Conservation (phyloP, 2,113 vertebrate species). For the Grammomys surdaster region DNA sequence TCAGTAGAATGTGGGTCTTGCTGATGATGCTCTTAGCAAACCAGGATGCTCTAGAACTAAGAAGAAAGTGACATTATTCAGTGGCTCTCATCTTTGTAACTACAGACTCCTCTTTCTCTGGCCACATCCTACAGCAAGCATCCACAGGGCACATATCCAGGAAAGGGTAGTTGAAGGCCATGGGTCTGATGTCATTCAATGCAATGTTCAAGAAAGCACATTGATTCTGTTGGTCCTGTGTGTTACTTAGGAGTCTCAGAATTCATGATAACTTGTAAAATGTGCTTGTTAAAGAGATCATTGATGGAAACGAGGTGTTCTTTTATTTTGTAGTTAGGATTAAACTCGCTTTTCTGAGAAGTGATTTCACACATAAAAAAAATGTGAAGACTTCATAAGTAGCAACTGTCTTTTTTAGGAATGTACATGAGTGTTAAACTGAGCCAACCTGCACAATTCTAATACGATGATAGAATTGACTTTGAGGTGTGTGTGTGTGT, state of each 20-base stretch:
- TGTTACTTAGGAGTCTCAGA: slow-evolving; percentile 18
- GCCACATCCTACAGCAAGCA: neutral
- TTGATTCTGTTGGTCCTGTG: neutral
- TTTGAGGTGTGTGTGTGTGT: neutral
- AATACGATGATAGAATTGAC: neutral
- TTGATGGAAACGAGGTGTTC: slow-evolving; percentile 24
- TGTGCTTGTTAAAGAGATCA: slow-evolving; percentile 38
- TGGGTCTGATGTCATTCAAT: neutral
- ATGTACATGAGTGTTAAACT: neutral
- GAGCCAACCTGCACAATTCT: neutral
- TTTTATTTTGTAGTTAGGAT: slow-evolving; percentile 5
- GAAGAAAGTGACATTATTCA: neutral
- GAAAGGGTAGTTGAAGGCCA: neutral
- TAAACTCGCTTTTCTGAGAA: neutral
- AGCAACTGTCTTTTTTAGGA: neutral
- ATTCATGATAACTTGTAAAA: slow-evolving; percentile 16
- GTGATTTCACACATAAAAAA: neutral
- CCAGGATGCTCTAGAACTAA: neutral
- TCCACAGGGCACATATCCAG: fast-evolving
- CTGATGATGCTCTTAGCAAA: neutral
- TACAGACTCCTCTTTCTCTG: neutral
- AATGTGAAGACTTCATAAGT: neutral
- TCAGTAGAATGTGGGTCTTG: neutral
- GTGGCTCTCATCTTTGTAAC: neutral
- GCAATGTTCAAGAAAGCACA: neutral